Conservation (phyloP, 2,113 vertebrate species). For the Ciconia boyciana region DNA sequence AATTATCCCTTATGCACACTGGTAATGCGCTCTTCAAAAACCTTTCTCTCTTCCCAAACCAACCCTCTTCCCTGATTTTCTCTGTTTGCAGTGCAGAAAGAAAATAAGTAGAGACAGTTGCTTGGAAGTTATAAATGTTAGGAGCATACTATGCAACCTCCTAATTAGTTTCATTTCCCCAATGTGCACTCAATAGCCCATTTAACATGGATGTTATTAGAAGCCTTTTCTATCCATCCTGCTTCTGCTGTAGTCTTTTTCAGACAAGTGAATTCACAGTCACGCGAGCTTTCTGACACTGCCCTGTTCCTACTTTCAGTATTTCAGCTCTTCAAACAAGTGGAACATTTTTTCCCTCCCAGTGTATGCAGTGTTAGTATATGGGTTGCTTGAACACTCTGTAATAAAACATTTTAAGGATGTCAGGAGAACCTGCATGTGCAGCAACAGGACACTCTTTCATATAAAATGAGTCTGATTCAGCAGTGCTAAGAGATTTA, state of each 20-base stretch:
- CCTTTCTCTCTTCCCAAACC: not conserved
- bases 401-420: not conserved
- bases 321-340: not conserved
- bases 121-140: not conserved
- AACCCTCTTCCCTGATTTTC: not conserved
- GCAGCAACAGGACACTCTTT: not conserved
- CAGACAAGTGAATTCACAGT: not conserved
- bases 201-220: not conserved
- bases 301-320: not conserved
- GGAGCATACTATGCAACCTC: not conserved
- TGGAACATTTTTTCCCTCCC: not conserved
- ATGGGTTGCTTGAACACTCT: not conserved
- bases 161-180: not conserved
- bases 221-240: not conserved
- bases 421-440: not conserved
- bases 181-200: not conserved
- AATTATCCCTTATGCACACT: not conserved
- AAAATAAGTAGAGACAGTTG: not conserved
- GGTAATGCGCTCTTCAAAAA: not conserved
- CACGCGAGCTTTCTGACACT: not conserved
- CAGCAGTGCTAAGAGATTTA: not conserved
- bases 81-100: not conserved
- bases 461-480: not conserved
- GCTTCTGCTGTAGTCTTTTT: not conserved
- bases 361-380: not conserved